Evolutionary conservation across 2,888 invertebrate genomes (phyloP).

Genomic region (Itoplectis maculator): DNA sequence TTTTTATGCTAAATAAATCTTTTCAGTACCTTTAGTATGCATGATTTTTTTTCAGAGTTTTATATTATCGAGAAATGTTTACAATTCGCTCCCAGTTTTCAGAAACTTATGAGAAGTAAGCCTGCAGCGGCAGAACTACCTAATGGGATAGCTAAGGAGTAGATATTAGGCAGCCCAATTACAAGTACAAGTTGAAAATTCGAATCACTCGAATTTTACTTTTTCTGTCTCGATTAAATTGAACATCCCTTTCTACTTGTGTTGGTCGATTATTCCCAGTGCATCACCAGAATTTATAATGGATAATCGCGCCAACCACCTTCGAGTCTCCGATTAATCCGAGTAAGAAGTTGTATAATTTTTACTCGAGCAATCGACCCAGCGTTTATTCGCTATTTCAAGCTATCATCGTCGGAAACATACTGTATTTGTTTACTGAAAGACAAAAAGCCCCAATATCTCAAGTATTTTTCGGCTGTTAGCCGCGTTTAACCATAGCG

Average conservation of each 20-base stretch:
- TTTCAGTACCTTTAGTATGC: no score
- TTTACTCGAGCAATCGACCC: background rate
- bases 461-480: slow-evolving; percentile 57
- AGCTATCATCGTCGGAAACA: slow-evolving; percentile 33
- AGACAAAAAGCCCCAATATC: background rate
- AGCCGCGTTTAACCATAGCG: slow-evolving; percentile 43
- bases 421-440: slow-evolving; percentile 52
- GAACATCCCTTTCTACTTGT: background rate
- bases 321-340: background rate
- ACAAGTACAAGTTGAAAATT: background rate
- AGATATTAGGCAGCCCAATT: no score
- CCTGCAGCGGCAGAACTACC: no score
- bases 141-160: no score
- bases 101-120: no score
- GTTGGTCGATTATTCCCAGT: background rate
- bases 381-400: background rate
- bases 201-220: background rate
- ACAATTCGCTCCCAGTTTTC: no score
- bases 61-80: no score
- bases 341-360: slow-evolving; percentile 21
- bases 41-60: no score
- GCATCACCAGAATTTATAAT: background rate
- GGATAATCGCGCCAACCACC: background rate
- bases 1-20: no score
- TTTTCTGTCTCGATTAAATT: background rate